These are phyloP conservation scores for Pteronura brasiliensis DNA, from an alignment of 2,113 vertebrate species.

Conservation along the genomic window DNA sequence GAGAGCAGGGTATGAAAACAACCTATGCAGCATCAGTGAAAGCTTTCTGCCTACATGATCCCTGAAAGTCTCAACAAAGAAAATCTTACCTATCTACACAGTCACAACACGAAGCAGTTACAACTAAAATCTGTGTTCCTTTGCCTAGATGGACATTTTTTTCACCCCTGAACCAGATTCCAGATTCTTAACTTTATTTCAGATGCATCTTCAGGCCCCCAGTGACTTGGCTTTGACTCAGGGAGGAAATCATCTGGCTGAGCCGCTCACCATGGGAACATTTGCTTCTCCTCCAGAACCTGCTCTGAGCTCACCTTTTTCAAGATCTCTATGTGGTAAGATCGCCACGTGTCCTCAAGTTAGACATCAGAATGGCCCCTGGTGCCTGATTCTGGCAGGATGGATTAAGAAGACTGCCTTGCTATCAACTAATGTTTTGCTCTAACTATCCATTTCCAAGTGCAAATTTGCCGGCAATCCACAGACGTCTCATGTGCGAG, in stretches of 20 bases:
- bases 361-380: not conserved
- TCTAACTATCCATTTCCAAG: not conserved
- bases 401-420: not conserved
- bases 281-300: not conserved
- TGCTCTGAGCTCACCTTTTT: not conserved
- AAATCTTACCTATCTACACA: accelerated
- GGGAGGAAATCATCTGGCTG: not conserved
- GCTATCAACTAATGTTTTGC: not conserved
- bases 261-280: accelerated
- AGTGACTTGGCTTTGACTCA: not conserved
- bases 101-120: not conserved
- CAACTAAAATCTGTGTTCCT: not conserved
- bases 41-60: not conserved
- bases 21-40: not conserved
- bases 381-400: not conserved
- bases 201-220: no score
- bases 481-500: not conserved
- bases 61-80: not conserved
- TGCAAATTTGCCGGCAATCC: not conserved
- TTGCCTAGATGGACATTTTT: not conserved
- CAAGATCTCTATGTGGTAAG: not conserved
- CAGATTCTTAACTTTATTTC: not conserved
- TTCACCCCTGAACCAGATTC: not conserved
- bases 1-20: not conserved
- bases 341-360: not conserved